Evolutionary conservation across 2,113 vertebrate species (phyloP).

Genomic region (Eptesicus fuscus): DNA sequence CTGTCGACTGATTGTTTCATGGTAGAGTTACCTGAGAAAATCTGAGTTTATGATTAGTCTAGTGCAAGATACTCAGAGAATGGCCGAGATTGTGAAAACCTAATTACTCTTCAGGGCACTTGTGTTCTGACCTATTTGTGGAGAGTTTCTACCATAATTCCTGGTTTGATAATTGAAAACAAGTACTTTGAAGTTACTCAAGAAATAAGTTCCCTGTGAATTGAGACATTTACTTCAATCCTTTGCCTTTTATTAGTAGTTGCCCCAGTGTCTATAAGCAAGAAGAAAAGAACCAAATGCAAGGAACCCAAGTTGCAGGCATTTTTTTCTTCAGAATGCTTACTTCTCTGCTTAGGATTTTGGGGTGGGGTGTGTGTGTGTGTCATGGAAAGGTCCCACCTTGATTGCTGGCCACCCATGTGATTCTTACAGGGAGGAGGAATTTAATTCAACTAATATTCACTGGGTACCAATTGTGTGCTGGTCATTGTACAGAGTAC

Average conservation of each 20-base stretch:
- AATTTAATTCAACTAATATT: background rate
- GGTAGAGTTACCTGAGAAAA: background rate
- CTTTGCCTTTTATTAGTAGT: background rate
- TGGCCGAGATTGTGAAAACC: background rate
- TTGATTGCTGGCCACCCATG: background rate
- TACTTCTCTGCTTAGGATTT: background rate
- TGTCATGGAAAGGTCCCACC: background rate
- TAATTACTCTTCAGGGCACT: background rate
- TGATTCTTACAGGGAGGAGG: background rate
- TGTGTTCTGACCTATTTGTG: background rate
- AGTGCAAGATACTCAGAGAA: background rate
- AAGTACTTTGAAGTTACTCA: background rate
- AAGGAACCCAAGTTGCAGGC: background rate
- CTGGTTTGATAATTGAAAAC: background rate
- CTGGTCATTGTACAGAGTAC: background rate
- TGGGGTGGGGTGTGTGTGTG: background rate
- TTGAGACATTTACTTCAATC: background rate
- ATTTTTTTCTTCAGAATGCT: background rate
- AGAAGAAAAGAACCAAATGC: background rate
- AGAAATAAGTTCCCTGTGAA: background rate
- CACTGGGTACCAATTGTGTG: background rate
- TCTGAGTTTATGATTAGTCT: background rate
- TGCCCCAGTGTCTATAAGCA: background rate
- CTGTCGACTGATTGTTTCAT: background rate
- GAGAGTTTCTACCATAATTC: background rate